Conservation (phyloP, 2,888 invertebrate genomes). For the Polylopha cassiicola region DNA sequence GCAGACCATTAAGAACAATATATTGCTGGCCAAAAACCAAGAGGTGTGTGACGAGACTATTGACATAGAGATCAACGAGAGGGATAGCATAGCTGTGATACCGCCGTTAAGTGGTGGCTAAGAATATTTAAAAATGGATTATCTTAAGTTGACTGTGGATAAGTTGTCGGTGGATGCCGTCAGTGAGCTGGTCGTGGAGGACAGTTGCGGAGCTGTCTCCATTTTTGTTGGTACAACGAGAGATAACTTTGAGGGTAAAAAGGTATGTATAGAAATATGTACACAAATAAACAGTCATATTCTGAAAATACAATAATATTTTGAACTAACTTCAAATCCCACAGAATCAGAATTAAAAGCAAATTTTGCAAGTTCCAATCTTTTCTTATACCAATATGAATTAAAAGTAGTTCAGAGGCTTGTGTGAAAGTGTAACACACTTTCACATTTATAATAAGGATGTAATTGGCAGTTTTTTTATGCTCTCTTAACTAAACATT, state of each 20-base stretch:
- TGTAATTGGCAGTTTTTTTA: no score
- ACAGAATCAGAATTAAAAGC: no score
- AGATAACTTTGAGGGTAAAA: constrained; percentile 88
- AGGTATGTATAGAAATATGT: no score
- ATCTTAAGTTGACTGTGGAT: constrained; percentile 81
- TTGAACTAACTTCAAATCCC: no score
- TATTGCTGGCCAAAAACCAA: constrained; percentile 91
- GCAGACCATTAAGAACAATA: constrained; percentile 79
- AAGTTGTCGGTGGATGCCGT: constrained; percentile 82
- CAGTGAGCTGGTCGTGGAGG: constrained; percentile 79
- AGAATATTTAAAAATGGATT: constrained; percentile 76
- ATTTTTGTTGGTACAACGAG: constrained; percentile 93
- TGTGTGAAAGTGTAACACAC: no score
- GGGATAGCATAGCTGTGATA: constrained; percentile 93
- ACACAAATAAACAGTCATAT: no score
- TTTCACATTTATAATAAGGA: no score
- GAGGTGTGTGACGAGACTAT: constrained; percentile 80
- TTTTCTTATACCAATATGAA: no score
- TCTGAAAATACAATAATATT: no score
- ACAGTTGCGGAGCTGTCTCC: constrained; percentile 91
- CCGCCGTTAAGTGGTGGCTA: constrained; percentile 96
- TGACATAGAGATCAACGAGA: constrained; percentile 76
- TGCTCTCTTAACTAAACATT: no score
- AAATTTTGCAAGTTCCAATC: no score
- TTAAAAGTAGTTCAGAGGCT: no score